Conservation (phyloP, 2,888 invertebrate species). For the Ectemnius cavifrons region DNA sequence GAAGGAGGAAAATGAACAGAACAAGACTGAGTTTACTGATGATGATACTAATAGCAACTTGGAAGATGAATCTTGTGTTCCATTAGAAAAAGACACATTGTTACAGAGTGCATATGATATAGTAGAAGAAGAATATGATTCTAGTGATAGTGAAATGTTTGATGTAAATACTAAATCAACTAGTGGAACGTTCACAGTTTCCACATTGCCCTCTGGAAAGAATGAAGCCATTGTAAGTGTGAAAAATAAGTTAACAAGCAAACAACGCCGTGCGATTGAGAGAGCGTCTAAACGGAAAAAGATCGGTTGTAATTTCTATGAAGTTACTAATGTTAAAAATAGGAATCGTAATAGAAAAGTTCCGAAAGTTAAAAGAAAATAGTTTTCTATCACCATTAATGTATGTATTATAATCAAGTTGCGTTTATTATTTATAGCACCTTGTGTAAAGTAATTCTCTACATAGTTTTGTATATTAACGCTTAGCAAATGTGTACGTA, state of each 20-base stretch:
- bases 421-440: too few species aligned
- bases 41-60: slow-evolving; percentile 1
- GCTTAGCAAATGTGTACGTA: too few species aligned
- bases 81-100: slow-evolving; percentile 75
- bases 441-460: too few species aligned
- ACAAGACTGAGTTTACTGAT: slow-evolving; percentile 58
- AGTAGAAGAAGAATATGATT: slow-evolving; percentile 75
- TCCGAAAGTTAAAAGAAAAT: slow-evolving; percentile 65
- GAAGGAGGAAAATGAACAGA: slow-evolving; percentile 37
- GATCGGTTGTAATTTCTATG: slow-evolving; percentile 93
- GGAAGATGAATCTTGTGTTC: slow-evolving; percentile 50
- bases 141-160: slow-evolving; percentile 80
- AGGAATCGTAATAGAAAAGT: slow-evolving; percentile 86
- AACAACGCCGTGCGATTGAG: slow-evolving; percentile 87
- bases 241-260: slow-evolving; percentile 83
- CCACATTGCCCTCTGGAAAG: slow-evolving; percentile 76
- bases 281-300: slow-evolving; percentile 88
- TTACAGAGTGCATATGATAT: slow-evolving; percentile 71
- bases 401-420: too few species aligned
- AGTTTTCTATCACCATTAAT: not conserved
- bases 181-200: slow-evolving; percentile 78
- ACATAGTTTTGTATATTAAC: too few species aligned
- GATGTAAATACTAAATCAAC: slow-evolving; percentile 78
- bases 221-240: slow-evolving; percentile 52
- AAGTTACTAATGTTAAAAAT: slow-evolving; percentile 93